Evolutionary conservation across 2,888 invertebrate genomes (phyloP), one percentile per base, ranked within the genome.

Genomic region (Cantharis rufa): DNA sequence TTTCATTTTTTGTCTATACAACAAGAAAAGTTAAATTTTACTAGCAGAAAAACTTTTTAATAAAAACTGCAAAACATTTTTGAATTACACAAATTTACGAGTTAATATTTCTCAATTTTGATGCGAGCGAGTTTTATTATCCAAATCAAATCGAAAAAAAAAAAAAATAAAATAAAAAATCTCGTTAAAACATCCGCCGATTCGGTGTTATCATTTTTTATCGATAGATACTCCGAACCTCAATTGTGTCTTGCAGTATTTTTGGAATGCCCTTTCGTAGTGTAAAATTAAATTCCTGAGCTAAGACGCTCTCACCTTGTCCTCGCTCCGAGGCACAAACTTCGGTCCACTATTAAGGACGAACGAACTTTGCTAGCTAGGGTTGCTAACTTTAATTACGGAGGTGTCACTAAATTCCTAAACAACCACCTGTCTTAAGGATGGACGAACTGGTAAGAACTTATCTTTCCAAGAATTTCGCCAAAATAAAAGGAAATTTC

Each of bases 201-300:
- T 64, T 16, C 15, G 63, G 5, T 63, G 18, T 63, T 18, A 63
- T 63, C 63, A 63, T 13, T 15, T 64, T 64, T 64, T 48, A 48
- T 48, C 48, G 48, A 48, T 48, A n/a, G 27, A 28, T 28, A 32
- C 48, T 69, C 27, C 62, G 13, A 32, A n/a, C 63, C 63, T 74
- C 80, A 78, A 81, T 61, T 32, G 72, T 32, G 71, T 80, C 77
- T 72, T 71, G 64, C 71, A 79, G 72, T 78, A 80, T 80, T 80
- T 80, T 80, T 77, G 81, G 83, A 83, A 84, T 84, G 82, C 81
- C 82, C 82, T 80, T 80, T 82, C 78, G 82, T 81, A 83, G 84
- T 82, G 84, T 82, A 82, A 85, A 85, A 86, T 86, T 85, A 86
- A 85, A 85, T 85, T 85, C 84, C 84, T 78, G 80, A 81, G 83